Percentiles rank a stretch among this genome's conserved stretches.
Evolutionary conservation across 2,113 vertebrate species (phyloP).

Genomic region (Uria aalge): DNA sequence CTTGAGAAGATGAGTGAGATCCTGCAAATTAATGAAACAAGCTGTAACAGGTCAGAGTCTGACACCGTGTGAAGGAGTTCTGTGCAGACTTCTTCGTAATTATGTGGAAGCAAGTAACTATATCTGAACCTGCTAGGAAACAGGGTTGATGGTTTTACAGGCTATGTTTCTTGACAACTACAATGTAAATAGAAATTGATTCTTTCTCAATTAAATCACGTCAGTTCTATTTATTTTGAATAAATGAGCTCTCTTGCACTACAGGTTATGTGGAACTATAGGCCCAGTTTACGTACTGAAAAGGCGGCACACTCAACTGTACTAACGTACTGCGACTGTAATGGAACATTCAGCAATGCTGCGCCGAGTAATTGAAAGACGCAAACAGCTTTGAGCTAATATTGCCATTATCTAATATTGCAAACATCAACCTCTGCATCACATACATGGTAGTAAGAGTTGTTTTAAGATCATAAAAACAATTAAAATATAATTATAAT

Average conservation of each 20-base stretch:
- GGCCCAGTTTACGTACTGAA: background rate
- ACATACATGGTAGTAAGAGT: background rate
- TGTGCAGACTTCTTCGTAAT: background rate
- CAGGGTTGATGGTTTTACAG: background rate
- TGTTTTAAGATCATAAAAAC: slow-evolving; percentile 2
- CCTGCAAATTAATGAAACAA: background rate
- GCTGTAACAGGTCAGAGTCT: background rate
- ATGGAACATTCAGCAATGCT: background rate
- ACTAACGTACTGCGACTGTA: background rate
- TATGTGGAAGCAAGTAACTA: background rate
- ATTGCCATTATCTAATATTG: background rate
- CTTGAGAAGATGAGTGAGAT: background rate
- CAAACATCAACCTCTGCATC: background rate
- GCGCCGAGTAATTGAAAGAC: background rate
- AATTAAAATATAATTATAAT: slow-evolving; percentile 21
- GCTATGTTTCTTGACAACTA: background rate
- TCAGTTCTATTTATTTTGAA: background rate
- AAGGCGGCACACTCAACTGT: background rate
- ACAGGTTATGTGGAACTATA: background rate
- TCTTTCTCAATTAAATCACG: background rate
- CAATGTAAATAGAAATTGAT: background rate
- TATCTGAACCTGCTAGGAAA: background rate
- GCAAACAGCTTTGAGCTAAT: slow-evolving; percentile 4
- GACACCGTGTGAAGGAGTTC: background rate
- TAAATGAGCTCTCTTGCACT: background rate